Conservation (phyloP, 2,888 invertebrate genomes). For the Tridacna gigas region DNA sequence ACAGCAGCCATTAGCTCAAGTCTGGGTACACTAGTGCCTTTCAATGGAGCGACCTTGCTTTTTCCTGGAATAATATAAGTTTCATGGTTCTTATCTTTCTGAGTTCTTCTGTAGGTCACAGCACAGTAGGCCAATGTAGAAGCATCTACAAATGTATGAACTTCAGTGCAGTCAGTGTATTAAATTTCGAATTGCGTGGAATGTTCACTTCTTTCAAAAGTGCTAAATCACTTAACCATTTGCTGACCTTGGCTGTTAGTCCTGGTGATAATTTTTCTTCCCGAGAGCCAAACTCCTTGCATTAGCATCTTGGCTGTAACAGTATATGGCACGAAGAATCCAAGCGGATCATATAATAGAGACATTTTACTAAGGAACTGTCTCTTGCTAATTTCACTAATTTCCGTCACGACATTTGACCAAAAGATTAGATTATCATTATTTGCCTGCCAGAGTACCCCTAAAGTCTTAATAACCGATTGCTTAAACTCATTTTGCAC, state of each 20-base stretch:
- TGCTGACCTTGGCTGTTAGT: background rate
- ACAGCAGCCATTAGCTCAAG: constrained; percentile 55
- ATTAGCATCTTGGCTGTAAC: constrained; percentile 43
- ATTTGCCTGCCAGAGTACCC: constrained; percentile 41
- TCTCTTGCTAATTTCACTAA: constrained; percentile 32
- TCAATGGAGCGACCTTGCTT: constrained; percentile 60
- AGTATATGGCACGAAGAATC: constrained; percentile 37
- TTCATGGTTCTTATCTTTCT: constrained; percentile 12
- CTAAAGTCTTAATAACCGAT: constrained; percentile 54
- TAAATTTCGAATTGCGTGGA: constrained; percentile 43
- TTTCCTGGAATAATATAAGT: too few species aligned
- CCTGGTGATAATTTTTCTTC: constrained; percentile 30
- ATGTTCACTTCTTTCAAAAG: constrained; percentile 31
- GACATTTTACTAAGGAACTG: constrained; percentile 37
- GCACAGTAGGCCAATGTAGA: too few species aligned
- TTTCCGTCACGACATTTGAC: too few species aligned
- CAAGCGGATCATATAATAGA: constrained; percentile 46
- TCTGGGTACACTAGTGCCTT: constrained; percentile 41
- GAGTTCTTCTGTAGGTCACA: too few species aligned
- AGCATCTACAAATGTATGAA: constrained; percentile 60
- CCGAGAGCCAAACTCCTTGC: constrained; percentile 41
- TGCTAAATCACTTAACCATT: constrained; percentile 28
- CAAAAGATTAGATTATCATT: too few species aligned
- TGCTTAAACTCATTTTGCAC: too few species aligned
- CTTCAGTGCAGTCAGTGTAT: background rate